Percentiles rank a stretch among this genome's conserved stretches.
Evolutionary conservation across 2,113 vertebrate genomes (phyloP).

Genomic region (Epinephelus moara): DNA sequence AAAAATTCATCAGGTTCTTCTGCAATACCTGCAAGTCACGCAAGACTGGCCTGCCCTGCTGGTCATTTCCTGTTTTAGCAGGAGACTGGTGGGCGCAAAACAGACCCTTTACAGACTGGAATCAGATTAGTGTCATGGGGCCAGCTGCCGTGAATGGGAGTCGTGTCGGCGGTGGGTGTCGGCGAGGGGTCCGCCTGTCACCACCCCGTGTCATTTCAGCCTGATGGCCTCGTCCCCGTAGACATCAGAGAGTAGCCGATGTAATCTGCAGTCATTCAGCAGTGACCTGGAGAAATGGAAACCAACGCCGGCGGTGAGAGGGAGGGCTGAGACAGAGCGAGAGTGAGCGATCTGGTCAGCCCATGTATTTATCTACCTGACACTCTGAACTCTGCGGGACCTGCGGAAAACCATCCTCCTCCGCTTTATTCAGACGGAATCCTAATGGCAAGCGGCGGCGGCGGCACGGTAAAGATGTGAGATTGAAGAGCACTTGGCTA

Average conservation of each 20-base stretch:
- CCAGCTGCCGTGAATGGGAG: constrained; percentile 72
- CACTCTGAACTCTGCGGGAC: constrained; percentile 40
- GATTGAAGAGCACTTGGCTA: constrained; percentile 45
- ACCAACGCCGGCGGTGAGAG: constrained; percentile 36
- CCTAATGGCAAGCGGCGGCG: background rate
- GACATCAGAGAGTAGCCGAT: constrained; percentile 71
- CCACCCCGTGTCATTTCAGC: constrained; percentile 72
- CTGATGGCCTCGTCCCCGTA: constrained; percentile 71
- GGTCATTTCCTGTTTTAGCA: constrained; percentile 67
- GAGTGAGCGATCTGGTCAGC: constrained; percentile 58
- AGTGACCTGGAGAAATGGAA: constrained; percentile 77
- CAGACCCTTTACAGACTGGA: constrained; percentile 63
- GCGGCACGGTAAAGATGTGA: background rate
- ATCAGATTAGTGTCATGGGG: constrained; percentile 78
- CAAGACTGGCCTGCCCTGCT: constrained; percentile 39
- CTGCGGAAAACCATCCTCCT: constrained; percentile 7
- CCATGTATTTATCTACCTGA: constrained; percentile 66
- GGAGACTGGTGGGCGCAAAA: constrained; percentile 42
- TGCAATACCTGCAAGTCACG: constrained; percentile 49
- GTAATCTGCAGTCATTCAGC: constrained; percentile 77
- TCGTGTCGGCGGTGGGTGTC: constrained; percentile 67
- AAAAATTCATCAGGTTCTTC: constrained; percentile 47
- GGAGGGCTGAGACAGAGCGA: constrained; percentile 44
- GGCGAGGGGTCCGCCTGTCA: constrained; percentile 63
- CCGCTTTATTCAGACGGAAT: background rate